Conservation (phyloP, 2,888 invertebrate species). For the Chromoteleia sp. region DNA sequence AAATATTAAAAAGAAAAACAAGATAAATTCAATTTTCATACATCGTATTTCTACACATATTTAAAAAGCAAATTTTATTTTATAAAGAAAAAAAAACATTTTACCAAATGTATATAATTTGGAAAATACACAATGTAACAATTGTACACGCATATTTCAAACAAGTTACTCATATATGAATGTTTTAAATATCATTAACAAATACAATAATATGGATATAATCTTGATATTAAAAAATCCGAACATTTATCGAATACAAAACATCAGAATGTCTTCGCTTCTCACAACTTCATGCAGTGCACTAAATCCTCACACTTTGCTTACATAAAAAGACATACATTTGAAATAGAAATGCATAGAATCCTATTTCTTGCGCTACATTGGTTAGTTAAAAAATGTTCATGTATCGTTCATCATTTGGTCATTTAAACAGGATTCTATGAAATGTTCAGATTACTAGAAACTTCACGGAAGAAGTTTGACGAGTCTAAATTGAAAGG, state of each 20-base stretch:
- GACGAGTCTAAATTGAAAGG: slow-evolving; percentile 3
- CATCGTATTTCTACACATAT: too few relatives aligned
- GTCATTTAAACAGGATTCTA: slow-evolving; percentile 47
- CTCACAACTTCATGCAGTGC: slow-evolving; percentile 35
- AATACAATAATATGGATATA: not conserved
- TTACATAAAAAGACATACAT: slow-evolving; percentile 39
- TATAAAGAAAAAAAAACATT: not conserved
- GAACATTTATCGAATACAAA: slow-evolving; percentile 45
- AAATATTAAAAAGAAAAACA: too few relatives aligned
- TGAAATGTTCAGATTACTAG: slow-evolving; percentile 12
- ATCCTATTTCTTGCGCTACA: slow-evolving; percentile 37
- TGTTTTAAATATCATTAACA: slow-evolving; percentile 13
- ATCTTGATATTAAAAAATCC: slow-evolving; percentile 26
- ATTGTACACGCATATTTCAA: slow-evolving; percentile 2
- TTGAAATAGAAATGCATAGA: slow-evolving; percentile 57
- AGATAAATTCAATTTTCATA: too few relatives aligned
- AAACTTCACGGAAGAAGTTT: slow-evolving; percentile 11
- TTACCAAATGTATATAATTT: not conserved
- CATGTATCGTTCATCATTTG: not conserved
- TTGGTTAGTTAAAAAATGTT: not conserved
- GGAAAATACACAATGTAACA: slow-evolving; percentile 1
- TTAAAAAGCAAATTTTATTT: not conserved
- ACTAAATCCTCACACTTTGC: slow-evolving; percentile 36
- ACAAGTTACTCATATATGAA: not conserved
- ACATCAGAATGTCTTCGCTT: slow-evolving; percentile 47